phyloP scores from a whole-genome alignment of 2,797 vertebrate genomes.

The Anabacerthia variegaticeps region DNA sequence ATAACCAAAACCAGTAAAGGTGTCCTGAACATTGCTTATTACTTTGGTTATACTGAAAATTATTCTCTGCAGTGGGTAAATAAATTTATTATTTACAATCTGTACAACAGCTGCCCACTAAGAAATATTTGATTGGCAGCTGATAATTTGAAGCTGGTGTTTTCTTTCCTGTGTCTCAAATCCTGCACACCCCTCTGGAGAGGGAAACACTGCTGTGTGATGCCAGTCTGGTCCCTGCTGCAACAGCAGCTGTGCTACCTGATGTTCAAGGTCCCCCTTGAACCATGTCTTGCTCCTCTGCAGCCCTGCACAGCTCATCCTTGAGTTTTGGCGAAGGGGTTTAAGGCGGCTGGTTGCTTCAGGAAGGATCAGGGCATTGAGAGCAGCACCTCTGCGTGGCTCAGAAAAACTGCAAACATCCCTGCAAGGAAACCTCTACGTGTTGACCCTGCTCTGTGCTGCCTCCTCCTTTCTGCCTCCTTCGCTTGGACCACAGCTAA shows the following conservation, averaged over 20 bases:
- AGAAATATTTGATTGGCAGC: not conserved
- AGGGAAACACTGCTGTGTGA: not conserved
- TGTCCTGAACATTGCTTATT: not conserved
- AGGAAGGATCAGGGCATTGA: not conserved
- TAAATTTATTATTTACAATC: not conserved
- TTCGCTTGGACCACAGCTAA: conserved; percentile 50
- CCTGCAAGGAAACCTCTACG: not conserved
- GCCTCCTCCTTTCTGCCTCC: conserved; percentile 30
- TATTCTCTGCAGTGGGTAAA: not conserved
- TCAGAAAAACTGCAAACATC: not conserved
- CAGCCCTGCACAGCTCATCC: not conserved
- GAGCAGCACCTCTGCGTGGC: not conserved
- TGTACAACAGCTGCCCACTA: not conserved
- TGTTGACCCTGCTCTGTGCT: conserved; percentile 30
- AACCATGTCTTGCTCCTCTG: not conserved
- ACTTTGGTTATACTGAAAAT: not conserved
- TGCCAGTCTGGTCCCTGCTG: not conserved
- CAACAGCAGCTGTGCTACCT: not conserved
- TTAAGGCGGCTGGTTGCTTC: not conserved
- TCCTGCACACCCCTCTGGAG: not conserved
- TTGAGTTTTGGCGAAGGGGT: not conserved
- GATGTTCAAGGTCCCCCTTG: not conserved
- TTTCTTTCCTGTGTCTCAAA: not conserved
- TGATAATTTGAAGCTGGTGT: not conserved
- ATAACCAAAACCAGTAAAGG: not conserved